These are phyloP conservation scores for Spinibarbus caldwelli DNA, from an alignment of 2,797 vertebrate species.

Conservation along the genomic window DNA sequence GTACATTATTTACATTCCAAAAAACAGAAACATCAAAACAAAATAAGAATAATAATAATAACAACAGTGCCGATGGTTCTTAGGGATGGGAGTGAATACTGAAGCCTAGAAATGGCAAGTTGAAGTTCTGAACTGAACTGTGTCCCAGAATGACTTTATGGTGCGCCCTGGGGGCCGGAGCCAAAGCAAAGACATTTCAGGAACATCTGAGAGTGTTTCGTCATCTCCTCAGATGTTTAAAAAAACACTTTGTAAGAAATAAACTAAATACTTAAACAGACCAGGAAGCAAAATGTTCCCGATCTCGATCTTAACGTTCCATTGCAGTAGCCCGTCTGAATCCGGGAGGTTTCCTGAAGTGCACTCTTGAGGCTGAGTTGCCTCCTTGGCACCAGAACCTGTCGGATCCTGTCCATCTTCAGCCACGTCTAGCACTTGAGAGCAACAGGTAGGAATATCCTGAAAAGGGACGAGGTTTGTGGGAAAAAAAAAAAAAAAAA, in stretches of 20 bases:
- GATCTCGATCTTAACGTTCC: conserved; percentile 52
- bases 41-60: conserved; percentile 38
- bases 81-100: conserved; percentile 56
- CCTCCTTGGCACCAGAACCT: not conserved
- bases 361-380: not conserved
- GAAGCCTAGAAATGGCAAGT: conserved; percentile 44
- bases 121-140: too few relatives aligned
- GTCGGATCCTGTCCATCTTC: conserved; percentile 7
- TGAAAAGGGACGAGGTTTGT: not conserved
- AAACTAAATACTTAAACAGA: conserved; percentile 53
- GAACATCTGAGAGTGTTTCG: conserved; percentile 19
- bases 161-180: too few relatives aligned
- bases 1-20: conserved; percentile 75
- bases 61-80: conserved; percentile 62
- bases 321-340: conserved; percentile 52
- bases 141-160: too few relatives aligned
- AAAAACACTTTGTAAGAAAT: conserved; percentile 55
- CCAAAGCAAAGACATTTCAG: conserved; percentile 45
- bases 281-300: conserved; percentile 53
- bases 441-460: conserved; percentile 30
- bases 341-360: conserved; percentile 3
- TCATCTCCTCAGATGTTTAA: conserved; percentile 41
- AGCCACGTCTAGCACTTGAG: conserved; percentile 20
- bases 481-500: not conserved
- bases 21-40: conserved; percentile 36